phyloP scores from a whole-genome alignment of 2,113 vertebrate species.

The Pogonocichla stellata region DNA sequence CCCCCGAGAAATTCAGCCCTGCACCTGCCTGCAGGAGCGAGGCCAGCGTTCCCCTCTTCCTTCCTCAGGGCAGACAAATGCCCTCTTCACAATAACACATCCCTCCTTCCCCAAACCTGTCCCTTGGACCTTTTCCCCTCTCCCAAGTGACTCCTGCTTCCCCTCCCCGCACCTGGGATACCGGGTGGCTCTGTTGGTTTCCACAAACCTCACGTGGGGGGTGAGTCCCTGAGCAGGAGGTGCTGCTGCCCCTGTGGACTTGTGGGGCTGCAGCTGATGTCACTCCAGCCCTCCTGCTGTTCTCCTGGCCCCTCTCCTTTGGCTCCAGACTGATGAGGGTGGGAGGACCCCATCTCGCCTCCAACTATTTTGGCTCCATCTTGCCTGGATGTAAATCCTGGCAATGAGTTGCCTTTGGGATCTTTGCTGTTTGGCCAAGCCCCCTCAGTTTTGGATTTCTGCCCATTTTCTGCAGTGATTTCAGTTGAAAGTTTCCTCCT shows the following conservation, averaged over 20 bases:
- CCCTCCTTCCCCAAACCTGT: background rate
- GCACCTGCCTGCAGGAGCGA: background rate
- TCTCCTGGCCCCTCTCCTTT: background rate
- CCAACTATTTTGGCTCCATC: slow-evolving; percentile 1
- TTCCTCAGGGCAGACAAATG: background rate
- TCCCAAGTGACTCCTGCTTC: background rate
- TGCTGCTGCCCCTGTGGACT: background rate
- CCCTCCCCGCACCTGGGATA: background rate
- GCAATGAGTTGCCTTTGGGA: background rate
- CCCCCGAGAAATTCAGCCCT: background rate
- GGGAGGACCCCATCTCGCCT: background rate
- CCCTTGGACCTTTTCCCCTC: background rate
- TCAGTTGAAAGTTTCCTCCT: slow-evolving; percentile 25
- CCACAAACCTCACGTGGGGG: accelerated
- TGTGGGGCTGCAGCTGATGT: background rate
- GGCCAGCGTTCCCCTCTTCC: background rate
- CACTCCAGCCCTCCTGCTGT: background rate
- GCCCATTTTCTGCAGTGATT: background rate
- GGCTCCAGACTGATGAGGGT: background rate
- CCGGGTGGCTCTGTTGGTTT: accelerated
- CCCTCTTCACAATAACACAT: background rate
- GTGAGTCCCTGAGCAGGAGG: background rate
- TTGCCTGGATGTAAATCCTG: background rate
- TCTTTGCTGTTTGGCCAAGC: background rate
- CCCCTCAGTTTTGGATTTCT: background rate